Evolutionary conservation across 2,113 vertebrate genomes (phyloP), one percentile per base, ranked within the genome.

Genomic region (Paedocypris sp.): DNA sequence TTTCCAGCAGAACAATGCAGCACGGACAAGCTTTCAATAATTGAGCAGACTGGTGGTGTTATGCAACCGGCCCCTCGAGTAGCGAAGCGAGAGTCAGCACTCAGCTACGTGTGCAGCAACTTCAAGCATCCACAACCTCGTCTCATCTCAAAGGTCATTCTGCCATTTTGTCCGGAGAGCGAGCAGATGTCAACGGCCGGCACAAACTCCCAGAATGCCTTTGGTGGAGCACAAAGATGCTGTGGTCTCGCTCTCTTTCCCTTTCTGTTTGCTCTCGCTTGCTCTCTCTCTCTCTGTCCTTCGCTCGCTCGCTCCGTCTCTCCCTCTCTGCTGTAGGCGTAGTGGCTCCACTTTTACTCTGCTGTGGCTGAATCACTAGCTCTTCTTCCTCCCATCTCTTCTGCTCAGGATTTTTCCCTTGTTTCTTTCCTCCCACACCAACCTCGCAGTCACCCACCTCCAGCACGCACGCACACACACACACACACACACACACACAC

Each of bases 361-460:
- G 32, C 20, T 63, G 7, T 32, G 31, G 33, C 35, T 67, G 65
- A 61, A 54, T 64, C 65, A 61, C 56, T 46, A 32, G 38, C 49
- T 69, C 56, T 53, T 60, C 47, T 66, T 22, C n/a, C 43, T 38
- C 26, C 23, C 12, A 23, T 20, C 22, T 60, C 31, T 45, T 64
- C 45, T 10, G 15, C 36, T 26, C 65, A 47, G 22, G 12, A 26
- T 51, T 60, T 46, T 35, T 58, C 47, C 38, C 50, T 58, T 70
- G 61, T 66, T 67, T 72, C 70, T 72, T 67, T 67, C 75, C 77
- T 58, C 77, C 79, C 72, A 81, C 76, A 62, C 72, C 68, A 62
- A 70, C 76, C 76, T 58, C 49, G 64, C 71, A 73, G 74, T 72
- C 77, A 60, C 71, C 60, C 61, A 63, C 74, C 70, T 66, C 62